These are phyloP conservation scores for Nibea albiflora DNA, from an alignment of 2,113 vertebrate species.

Conservation along the genomic window DNA sequence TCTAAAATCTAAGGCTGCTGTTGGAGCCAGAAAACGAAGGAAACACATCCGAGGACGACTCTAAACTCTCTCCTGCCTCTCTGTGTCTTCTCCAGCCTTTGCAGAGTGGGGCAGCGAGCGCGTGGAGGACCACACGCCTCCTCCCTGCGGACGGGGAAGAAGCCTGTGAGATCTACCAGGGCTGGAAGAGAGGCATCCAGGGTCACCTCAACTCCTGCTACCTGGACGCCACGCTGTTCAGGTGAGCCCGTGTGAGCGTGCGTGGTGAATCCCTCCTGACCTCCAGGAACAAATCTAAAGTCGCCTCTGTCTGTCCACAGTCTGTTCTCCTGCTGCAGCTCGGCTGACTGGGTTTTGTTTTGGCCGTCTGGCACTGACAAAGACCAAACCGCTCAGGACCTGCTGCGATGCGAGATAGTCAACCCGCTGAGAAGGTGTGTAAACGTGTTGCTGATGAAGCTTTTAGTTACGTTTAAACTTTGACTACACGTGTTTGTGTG, in stretches of 20 bases:
- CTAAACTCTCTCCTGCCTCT: not conserved
- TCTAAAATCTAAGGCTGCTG: too few relatives aligned
- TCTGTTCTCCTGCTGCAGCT: conserved; percentile 89
- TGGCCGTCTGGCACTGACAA: conserved; percentile 77
- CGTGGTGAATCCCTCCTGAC: too few relatives aligned
- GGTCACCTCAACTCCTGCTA: conserved; percentile 91
- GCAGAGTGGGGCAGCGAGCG: conserved; percentile 86
- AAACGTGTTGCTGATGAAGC: not conserved
- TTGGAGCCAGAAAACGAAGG: too few relatives aligned
- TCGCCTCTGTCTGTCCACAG: conserved; percentile 62
- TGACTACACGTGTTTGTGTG: not conserved
- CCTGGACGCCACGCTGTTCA: conserved; percentile 87
- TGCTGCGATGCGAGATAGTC: conserved; percentile 88
- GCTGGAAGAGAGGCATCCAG: conserved; percentile 89
- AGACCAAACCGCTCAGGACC: conserved; percentile 80
- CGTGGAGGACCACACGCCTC: conserved; percentile 83
- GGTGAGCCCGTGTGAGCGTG: conserved; percentile 38
- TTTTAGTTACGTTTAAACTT: not conserved
- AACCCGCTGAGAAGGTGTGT: conserved; percentile 87
- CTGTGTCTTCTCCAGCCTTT: conserved; percentile 76
- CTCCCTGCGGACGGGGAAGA: conserved; percentile 76
- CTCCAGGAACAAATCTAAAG: not conserved
- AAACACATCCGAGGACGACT: too few relatives aligned
- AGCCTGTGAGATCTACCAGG: conserved; percentile 78
- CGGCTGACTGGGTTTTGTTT: conserved; percentile 86